Percentiles rank a stretch among this genome's conserved stretches.
Evolutionary conservation across 2,113 vertebrate genomes (phyloP).

Genomic region (Pseudonaja textilis): DNA sequence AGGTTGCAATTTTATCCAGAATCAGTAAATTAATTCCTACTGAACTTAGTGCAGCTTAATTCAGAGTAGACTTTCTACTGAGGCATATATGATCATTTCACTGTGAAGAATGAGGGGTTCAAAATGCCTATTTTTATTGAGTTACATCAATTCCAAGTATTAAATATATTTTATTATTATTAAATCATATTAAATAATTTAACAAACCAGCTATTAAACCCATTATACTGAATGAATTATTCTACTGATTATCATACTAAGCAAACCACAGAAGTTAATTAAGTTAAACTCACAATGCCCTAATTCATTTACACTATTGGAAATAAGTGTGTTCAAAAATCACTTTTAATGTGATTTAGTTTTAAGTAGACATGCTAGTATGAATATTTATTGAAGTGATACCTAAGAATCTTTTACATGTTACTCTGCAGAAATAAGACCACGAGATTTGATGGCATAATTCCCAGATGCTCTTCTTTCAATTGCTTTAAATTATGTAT

Average conservation of each 20-base stretch:
- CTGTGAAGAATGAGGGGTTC: neutral
- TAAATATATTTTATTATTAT: neutral
- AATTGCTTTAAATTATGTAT: neutral
- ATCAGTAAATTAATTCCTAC: neutral
- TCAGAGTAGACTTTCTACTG: neutral
- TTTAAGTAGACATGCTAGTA: too few species aligned
- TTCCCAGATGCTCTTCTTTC: neutral
- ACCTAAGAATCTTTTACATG: neutral
- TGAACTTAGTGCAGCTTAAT: neutral
- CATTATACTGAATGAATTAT: too few species aligned
- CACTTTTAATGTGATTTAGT: too few species aligned
- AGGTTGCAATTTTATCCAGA: neutral
- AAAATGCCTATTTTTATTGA: neutral
- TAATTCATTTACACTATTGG: neutral
- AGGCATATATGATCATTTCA: neutral
- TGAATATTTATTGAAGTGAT: neutral
- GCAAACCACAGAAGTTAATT: neutral
- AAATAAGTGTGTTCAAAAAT: neutral
- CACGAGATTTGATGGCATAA: neutral
- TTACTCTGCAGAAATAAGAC: neutral
- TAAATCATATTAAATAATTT: neutral
- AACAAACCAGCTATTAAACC: neutral
- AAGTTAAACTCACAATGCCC: neutral
- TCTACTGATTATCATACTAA: neutral
- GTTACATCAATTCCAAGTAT: neutral